phyloP scores from a whole-genome alignment of 1,140 invertebrate genomes.

The Riptortus pedestris region DNA sequence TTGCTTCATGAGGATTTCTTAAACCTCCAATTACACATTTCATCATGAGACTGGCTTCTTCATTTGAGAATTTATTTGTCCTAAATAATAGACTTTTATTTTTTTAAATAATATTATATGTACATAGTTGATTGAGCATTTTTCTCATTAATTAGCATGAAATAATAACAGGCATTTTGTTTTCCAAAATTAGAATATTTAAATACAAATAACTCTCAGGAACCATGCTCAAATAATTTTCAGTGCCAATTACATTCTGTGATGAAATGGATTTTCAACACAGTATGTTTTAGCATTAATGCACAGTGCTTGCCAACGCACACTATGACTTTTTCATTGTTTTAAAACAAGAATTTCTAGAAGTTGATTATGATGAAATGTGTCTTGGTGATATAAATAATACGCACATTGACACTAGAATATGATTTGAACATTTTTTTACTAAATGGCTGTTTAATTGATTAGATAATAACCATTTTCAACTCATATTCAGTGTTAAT shows the following conservation, averaged over 20 bases:
- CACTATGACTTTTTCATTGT: not conserved
- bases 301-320: not conserved
- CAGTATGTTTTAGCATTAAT: not conserved
- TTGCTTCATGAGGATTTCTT: slow-evolving; percentile 23
- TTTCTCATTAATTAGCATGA: too few species aligned
- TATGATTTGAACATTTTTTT: not conserved
- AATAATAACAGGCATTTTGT: not conserved
- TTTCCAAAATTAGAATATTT: too few species aligned
- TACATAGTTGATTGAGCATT: too few species aligned
- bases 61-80: not conserved
- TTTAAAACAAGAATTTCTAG: not conserved
- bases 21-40: slow-evolving; percentile 21
- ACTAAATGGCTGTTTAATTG: not conserved
- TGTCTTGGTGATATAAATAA: slow-evolving; percentile 16
- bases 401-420: slow-evolving; percentile 16
- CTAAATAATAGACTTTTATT: not conserved
- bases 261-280: not conserved
- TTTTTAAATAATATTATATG: not conserved
- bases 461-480: too few species aligned
- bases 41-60: slow-evolving; percentile 8
- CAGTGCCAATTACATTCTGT: slow-evolving; percentile 15
- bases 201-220: too few species aligned
- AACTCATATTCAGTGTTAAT: slow-evolving; percentile 9
- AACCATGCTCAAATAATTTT: slow-evolving; percentile 17
- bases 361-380: slow-evolving; percentile 15